Evolutionary conservation across 2,888 invertebrate genomes (phyloP), one percentile per base, ranked within the genome.

Genomic region (Pycnomerus fuliginosus): DNA sequence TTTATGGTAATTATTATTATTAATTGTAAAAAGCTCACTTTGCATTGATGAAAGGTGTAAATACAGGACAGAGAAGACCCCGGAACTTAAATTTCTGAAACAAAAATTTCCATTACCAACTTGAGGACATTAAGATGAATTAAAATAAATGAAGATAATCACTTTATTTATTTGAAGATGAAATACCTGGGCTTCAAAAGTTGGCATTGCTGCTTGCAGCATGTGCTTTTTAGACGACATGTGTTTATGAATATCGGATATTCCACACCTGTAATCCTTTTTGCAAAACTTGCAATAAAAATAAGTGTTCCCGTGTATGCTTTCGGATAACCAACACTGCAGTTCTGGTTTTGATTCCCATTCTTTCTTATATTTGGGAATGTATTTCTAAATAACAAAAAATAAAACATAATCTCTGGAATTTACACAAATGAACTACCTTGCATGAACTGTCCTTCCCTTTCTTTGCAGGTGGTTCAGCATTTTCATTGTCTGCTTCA

Each of bases 201-300:
- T 48, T 7, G 62, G 57, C 25, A 25, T 45, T 5, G 50, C 45
- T 3, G 59, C 42, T 38, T 68, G 66, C 39, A 56, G 55, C 42
- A 58, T 55, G 44, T 70, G 70, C 39, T 70, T 70, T 52, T 66
- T 62, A 4, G 67, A 67, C 12, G 62, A 53, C 70, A 70, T 70
- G 38, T 70, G 70, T 48, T 69, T 67, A 38, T 67, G 62, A 7
- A 70, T 65, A 48, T 68, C 70, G 2, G 67, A 67, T 48, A 64
- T 67, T 4, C 69, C 69, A 46, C 68, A 68, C 53, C 64, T 67
- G 46, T 69, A 68, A 44, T 70, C 69, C 32, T 65, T 67, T 55
- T 70, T 70, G 47, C 70, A 70, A 45, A 69, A 67, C 49, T 68
- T 68, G 53, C 70, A 70, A 45, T 69, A 70, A 46, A 70, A 70